Conservation (phyloP, 35 echinoderm and acorn worm species). For the Eucidaris tribuloides region DNA sequence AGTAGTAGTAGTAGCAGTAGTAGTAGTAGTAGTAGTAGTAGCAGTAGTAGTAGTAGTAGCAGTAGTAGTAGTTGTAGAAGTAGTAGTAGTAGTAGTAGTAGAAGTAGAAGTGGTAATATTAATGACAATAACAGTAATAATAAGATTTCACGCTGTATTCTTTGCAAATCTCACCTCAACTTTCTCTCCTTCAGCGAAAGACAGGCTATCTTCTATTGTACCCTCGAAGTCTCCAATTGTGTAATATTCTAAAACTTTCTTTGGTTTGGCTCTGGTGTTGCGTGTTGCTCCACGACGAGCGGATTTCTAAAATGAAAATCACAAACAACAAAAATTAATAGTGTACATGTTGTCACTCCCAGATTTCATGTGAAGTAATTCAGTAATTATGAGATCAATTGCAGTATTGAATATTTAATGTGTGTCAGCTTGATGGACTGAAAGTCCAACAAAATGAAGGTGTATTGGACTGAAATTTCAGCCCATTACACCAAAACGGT, state of each 20-base stretch:
- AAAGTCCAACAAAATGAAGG: too few species aligned
- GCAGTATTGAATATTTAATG: too few species aligned
- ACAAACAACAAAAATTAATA: neutral
- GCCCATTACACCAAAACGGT: too few species aligned
- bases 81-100: neutral
- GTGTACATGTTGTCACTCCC: neutral
- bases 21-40: neutral
- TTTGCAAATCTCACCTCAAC: conserved; percentile 4
- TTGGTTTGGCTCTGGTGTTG: neutral
- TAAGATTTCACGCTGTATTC: too few species aligned
- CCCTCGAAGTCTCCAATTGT: conserved; percentile 23
- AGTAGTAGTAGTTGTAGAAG: neutral
- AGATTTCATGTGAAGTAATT: neutral
- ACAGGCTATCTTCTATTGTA: conserved; percentile 38
- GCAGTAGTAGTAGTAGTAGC: neutral
- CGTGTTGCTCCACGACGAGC: conserved; percentile 22
- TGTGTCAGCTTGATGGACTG: too few species aligned
- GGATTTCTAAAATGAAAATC: conserved; percentile 31
- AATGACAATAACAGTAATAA: too few species aligned
- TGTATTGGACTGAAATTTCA: too few species aligned
- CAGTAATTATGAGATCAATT: too few species aligned
- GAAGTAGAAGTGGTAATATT: too few species aligned
- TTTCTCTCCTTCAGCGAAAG: conserved; percentile 33
- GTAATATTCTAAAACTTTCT: conserved; percentile 34
- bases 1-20: neutral